Percentiles rank a stretch among this genome's conserved stretches.
phyloP scores from a whole-genome alignment of 2,113 vertebrate genomes.

The chimpanzee (Pan troglodytes) region NHGRI_mPanTro3-v2.1_pri NC_072407.2:12799501-12800000 shows the following conservation, averaged over 20 bases:
- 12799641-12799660: neutral
- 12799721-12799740: neutral
- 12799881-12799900: neutral
- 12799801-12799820: neutral
- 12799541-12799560: neutral
- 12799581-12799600: neutral
- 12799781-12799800: neutral
- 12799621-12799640: neutral
- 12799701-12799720: neutral
- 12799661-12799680: neutral
- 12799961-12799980: neutral
- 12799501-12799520: neutral
- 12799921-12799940: conserved; percentile 1
- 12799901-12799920: neutral
- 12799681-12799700: neutral
- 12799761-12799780: neutral
- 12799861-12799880: neutral
- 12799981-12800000: neutral
- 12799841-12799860: neutral
- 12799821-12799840: neutral
- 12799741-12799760: neutral
- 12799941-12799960: neutral
- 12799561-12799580: neutral
- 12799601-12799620: neutral
- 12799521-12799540: neutral